Conservation (phyloP, 2,113 vertebrate species). For the Anoura caudifer region DNA sequence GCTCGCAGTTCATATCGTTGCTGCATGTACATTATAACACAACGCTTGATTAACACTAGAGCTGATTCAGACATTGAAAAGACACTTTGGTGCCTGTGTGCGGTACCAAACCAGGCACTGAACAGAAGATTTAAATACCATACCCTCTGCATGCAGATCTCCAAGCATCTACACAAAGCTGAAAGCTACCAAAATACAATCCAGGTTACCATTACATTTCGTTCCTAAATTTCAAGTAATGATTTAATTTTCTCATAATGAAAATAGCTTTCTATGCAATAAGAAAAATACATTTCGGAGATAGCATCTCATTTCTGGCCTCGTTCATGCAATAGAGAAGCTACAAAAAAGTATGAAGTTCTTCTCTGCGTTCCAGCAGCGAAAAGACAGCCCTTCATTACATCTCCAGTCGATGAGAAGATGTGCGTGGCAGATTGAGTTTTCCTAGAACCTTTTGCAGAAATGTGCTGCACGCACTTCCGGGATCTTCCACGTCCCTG, state of each 20-base stretch:
- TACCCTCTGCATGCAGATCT: background rate
- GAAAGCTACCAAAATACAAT: background rate
- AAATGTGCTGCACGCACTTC: background rate
- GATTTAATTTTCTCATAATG: background rate
- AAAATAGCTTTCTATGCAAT: background rate
- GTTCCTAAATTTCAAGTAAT: background rate
- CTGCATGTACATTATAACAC: rapidly evolving
- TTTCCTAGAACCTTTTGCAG: background rate
- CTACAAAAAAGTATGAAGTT: background rate
- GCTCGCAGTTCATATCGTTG: too few species aligned
- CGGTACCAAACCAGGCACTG: too few species aligned
- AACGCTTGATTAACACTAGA: too few species aligned
- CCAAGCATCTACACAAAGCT: background rate
- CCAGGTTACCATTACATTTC: background rate
- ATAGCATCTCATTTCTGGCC: background rate
- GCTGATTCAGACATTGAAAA: too few species aligned
- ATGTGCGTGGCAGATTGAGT: too few species aligned
- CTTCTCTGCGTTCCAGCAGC: background rate
- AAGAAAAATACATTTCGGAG: background rate
- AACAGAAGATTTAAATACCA: background rate
- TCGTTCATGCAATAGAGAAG: background rate
- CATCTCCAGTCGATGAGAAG: background rate
- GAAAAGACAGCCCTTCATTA: background rate
- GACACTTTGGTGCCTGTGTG: too few species aligned
- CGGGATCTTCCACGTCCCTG: background rate